A percentile compares a stretch with the other conserved stretches of the same genome.
These are phyloP conservation scores for Unio pictorum DNA, from an alignment of 2,888 invertebrate genomes.

Conservation along the genomic window DNA sequence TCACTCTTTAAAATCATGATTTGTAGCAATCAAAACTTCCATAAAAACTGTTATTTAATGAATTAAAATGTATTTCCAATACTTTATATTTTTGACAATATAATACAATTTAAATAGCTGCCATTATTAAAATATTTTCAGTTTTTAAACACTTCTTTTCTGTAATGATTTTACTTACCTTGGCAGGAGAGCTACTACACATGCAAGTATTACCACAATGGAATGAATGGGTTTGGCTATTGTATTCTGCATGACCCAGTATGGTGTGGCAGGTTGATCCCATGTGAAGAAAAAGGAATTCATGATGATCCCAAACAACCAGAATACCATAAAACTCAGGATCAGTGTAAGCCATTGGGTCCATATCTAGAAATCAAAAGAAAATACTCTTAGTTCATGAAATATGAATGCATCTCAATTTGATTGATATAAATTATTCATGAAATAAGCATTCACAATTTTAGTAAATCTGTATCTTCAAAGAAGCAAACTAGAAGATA, in stretches of 20 bases:
- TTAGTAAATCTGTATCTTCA: no score
- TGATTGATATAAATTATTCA: no score
- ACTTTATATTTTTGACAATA: neutral
- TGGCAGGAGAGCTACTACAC: conserved; percentile 78
- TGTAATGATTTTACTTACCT: conserved; percentile 41
- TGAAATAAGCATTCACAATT: no score
- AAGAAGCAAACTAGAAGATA: no score
- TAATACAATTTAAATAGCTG: neutral
- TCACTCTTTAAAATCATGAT: no score
- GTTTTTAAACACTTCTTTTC: neutral
- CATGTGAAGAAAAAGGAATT: conserved; percentile 87
- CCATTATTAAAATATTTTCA: neutral
- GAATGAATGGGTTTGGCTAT: conserved; percentile 84
- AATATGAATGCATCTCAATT: no score
- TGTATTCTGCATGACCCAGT: conserved; percentile 87
- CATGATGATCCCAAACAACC: conserved; percentile 87
- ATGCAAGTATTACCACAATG: conserved; percentile 83
- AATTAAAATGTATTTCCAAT: neutral
- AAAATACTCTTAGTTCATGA: no score
- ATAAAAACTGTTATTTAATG: neutral
- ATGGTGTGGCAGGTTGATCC: conserved; percentile 88
- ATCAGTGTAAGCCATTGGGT: conserved; percentile 60
- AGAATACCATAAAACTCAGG: conserved; percentile 84
- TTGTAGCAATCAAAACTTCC: neutral
- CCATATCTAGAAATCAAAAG: conserved; percentile 54